Evolutionary conservation across 1,140 invertebrate genomes (phyloP).

Genomic region (Holcopasites calliopsidis): DNA sequence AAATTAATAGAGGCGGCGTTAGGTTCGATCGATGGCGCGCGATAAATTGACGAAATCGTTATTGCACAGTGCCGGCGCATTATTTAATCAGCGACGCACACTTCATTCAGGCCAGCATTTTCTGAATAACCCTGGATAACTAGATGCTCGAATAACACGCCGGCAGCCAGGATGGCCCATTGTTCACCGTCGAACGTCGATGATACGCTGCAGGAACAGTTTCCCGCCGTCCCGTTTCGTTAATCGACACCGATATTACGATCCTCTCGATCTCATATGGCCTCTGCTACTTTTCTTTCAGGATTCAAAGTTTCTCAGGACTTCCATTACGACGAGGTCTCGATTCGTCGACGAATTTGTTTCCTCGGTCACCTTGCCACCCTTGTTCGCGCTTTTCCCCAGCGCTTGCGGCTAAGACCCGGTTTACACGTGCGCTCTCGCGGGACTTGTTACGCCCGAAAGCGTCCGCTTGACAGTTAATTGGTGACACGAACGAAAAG

Average conservation of each 20-base stretch:
- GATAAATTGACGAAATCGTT: constrained; percentile 65
- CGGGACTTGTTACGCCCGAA: constrained; percentile 43
- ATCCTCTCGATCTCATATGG: no score
- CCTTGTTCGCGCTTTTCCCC: constrained; percentile 21
- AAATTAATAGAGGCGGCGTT: constrained; percentile 62
- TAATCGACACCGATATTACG: constrained; percentile 42
- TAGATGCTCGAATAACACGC: constrained; percentile 44
- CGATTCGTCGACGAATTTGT: no score
- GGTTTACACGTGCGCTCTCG: constrained; percentile 50
- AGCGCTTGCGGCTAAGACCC: neutral
- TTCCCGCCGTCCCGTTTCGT: constrained; percentile 25
- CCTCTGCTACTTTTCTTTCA: no score
- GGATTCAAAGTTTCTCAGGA: no score
- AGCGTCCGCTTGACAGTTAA: constrained; percentile 58
- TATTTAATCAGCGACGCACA: constrained; percentile 55
- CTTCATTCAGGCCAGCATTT: constrained; percentile 39
- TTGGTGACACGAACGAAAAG: constrained; percentile 47
- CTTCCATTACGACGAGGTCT: no score
- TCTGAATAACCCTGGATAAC: constrained; percentile 45
- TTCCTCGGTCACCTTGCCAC: no score
- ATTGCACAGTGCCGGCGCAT: constrained; percentile 50
- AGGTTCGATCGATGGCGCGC: constrained; percentile 59
- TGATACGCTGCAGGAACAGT: constrained; percentile 19
- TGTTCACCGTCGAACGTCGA: constrained; percentile 49
- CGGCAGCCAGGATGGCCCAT: constrained; percentile 14